A percentile compares a stretch with the other conserved stretches of the same genome.
phyloP scores from a whole-genome alignment of 2,797 vertebrate genomes.

The Acipenser oxyrinchus region DNA sequence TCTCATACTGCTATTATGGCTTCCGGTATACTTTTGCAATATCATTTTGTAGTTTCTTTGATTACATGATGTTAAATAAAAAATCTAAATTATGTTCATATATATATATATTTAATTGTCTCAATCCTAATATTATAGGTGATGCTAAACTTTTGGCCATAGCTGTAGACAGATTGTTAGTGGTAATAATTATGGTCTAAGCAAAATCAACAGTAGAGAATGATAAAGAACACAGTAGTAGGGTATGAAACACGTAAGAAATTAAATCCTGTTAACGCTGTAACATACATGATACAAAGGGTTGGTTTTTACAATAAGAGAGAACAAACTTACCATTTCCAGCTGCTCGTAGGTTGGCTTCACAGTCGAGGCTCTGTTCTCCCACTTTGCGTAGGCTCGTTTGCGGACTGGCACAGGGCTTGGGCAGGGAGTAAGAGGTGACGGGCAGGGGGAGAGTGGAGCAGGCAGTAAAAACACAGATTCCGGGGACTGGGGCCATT shows the following conservation, averaged over 20 bases:
- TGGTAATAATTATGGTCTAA: not conserved
- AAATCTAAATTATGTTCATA: too few species aligned
- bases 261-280: not conserved
- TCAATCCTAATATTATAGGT: too few species aligned
- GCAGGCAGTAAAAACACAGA: slow-evolving; percentile 1
- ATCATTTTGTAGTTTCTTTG: too few species aligned
- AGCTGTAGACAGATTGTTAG: not conserved
- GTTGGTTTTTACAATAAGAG: slow-evolving; percentile 8
- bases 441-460: slow-evolving; percentile 18
- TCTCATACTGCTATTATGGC: too few species aligned
- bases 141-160: not conserved
- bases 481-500: slow-evolving; percentile 35
- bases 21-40: too few species aligned
- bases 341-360: slow-evolving; percentile 70
- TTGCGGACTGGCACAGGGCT: slow-evolving; percentile 77
- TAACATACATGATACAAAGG: not conserved
- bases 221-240: not conserved
- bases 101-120: too few species aligned
- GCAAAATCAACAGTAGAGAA: not conserved
- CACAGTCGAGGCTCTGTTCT: slow-evolving; percentile 71
- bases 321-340: slow-evolving; percentile 59
- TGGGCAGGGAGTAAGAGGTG: slow-evolving; percentile 54
- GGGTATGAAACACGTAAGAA: not conserved
- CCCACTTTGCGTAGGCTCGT: slow-evolving; percentile 84
- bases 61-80: too few species aligned